Evolutionary conservation across 2,888 invertebrate species (phyloP).

Genomic region (Myopa tessellatipennis): DNA sequence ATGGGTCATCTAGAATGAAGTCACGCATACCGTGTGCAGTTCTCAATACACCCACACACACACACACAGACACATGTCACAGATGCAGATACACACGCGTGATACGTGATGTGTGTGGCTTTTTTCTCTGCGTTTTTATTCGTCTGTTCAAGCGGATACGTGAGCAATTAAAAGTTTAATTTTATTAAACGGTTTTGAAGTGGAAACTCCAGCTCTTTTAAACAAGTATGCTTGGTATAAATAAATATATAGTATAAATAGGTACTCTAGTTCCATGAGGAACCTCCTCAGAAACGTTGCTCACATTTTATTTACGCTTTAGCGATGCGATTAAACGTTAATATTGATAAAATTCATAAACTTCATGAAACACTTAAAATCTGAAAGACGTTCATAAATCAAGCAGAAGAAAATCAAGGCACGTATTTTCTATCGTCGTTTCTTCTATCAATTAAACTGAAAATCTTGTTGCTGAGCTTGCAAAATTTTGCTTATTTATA

Average conservation of each 20-base stretch:
- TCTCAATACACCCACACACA: background rate
- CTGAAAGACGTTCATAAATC: too few relatives aligned
- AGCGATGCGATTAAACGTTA: conserved; percentile 2
- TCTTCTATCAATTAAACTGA: too few relatives aligned
- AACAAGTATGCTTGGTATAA: too few relatives aligned
- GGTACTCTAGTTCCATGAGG: too few relatives aligned
- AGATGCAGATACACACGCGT: too few relatives aligned
- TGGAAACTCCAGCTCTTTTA: conserved; percentile 16
- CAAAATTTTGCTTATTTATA: background rate
- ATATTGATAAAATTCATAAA: background rate
- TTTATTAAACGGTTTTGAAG: conserved; percentile 64
- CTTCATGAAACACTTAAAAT: too few relatives aligned
- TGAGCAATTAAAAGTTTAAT: conserved; percentile 66
- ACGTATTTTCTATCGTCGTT: background rate
- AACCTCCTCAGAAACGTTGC: too few relatives aligned
- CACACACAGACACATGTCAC: conserved; percentile 16
- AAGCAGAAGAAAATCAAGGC: too few relatives aligned
- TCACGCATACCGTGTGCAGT: too few relatives aligned
- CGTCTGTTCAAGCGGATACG: conserved; percentile 48
- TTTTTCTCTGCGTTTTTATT: conserved; percentile 36
- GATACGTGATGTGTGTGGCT: background rate
- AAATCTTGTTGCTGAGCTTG: conserved; percentile 25
- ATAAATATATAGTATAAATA: too few relatives aligned
- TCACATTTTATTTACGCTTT: too few relatives aligned
- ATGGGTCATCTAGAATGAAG: background rate